Conservation (phyloP, 2,113 vertebrate genomes). For the Potamarius usumacintae region DNA sequence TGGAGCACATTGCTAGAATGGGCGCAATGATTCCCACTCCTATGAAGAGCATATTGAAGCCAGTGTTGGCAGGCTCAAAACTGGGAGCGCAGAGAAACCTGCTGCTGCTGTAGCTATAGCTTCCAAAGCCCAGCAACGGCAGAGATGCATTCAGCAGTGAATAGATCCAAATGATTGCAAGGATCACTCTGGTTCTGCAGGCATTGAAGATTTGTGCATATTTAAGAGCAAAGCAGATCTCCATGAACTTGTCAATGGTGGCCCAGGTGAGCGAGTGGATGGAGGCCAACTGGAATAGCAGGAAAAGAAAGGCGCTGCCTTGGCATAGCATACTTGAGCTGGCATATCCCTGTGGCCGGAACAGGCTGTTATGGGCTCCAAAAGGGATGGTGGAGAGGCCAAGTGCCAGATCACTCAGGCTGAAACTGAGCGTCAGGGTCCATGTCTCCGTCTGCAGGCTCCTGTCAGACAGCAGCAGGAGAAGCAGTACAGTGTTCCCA, state of each 20-base stretch:
- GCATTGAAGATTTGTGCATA: conserved; percentile 66
- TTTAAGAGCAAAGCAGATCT: conserved; percentile 73
- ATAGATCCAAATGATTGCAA: conserved; percentile 66
- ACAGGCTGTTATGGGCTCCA: conserved; percentile 63
- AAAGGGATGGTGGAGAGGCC: conserved; percentile 65
- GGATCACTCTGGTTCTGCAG: conserved; percentile 52
- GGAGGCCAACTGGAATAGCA: conserved; percentile 72
- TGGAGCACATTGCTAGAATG: conserved; percentile 63
- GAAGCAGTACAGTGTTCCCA: conserved; percentile 68
- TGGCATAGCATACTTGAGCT: conserved; percentile 62
- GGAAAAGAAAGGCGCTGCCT: conserved; percentile 65
- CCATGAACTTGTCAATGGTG: conserved; percentile 67
- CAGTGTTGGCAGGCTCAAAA: conserved; percentile 55
- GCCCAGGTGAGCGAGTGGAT: conserved; percentile 70
- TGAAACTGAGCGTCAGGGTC: conserved; percentile 66
- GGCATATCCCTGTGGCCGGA: conserved; percentile 29
- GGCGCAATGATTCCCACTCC: conserved; percentile 59
- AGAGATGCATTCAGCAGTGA: conserved; percentile 59
- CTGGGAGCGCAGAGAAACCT: conserved; percentile 66
- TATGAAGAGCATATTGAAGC: conserved; percentile 63
- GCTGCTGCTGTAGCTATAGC: conserved; percentile 64
- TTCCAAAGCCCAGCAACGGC: conserved; percentile 71
- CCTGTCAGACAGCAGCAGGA: conserved; percentile 65
- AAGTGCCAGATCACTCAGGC: conserved; percentile 70
- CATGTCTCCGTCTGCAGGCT: conserved; percentile 64